These are phyloP conservation scores for Channa striata DNA, from an alignment of 2,797 vertebrate genomes.

Conservation along the genomic window DNA sequence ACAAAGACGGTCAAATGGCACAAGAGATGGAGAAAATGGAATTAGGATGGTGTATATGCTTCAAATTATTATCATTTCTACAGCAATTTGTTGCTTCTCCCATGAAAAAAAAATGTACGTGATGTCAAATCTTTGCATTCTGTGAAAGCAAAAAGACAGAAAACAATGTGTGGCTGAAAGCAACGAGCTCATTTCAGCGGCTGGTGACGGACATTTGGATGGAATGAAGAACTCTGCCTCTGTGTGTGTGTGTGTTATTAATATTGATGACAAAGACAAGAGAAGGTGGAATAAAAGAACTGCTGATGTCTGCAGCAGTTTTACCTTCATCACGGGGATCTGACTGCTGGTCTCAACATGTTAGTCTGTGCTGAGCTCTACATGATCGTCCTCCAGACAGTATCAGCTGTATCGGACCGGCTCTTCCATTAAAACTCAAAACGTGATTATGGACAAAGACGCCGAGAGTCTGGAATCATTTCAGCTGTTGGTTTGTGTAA, in stretches of 20 bases:
- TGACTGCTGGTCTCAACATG: neutral
- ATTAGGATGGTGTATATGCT: too few species aligned
- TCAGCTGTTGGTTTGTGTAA: slow-evolving; percentile 14
- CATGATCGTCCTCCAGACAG: slow-evolving; percentile 5
- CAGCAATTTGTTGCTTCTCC: too few species aligned
- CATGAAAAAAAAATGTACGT: too few species aligned
- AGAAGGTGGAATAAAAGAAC: neutral
- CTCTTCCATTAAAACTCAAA: slow-evolving; percentile 25
- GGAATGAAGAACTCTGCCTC: too few species aligned
- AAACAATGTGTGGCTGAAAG: too few species aligned
- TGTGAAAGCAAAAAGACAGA: too few species aligned
- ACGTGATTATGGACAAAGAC: slow-evolving; percentile 37
- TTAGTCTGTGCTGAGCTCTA: neutral
- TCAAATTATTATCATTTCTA: too few species aligned
- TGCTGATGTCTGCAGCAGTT: slow-evolving; percentile 10
- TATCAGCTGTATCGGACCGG: slow-evolving; percentile 43
- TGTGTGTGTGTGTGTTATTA: neutral
- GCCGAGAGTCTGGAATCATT: slow-evolving; percentile 25
- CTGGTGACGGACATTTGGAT: too few species aligned
- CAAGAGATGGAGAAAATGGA: too few species aligned
- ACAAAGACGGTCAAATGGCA: too few species aligned
- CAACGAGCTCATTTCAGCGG: too few species aligned
- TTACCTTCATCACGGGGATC: neutral
- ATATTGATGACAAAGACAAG: neutral
- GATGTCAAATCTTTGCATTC: too few species aligned